These are phyloP conservation scores for Aricia agestis DNA, from an alignment of 1,140 invertebrate genomes.

Conservation along the genomic window DNA sequence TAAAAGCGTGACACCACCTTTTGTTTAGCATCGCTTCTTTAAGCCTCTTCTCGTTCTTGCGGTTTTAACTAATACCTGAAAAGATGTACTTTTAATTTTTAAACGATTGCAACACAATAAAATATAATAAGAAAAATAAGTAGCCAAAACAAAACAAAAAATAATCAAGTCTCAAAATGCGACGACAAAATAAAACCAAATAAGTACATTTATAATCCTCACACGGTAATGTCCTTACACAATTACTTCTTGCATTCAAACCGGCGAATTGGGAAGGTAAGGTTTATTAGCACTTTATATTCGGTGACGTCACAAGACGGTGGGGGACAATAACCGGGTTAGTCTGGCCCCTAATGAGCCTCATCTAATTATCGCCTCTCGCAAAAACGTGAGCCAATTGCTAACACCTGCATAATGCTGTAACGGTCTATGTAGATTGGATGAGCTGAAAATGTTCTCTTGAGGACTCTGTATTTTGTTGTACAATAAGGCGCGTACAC, in stretches of 20 bases:
- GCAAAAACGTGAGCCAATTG: constrained; percentile 40
- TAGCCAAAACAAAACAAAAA: too few species aligned
- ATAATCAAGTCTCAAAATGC: too few species aligned
- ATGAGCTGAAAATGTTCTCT: not conserved
- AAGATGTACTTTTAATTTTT: too few species aligned
- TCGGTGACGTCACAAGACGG: constrained; percentile 2
- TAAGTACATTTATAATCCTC: not conserved
- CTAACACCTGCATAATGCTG: constrained; percentile 45
- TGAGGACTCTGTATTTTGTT: not conserved
- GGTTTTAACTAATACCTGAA: too few species aligned
- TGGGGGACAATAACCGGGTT: constrained; percentile 11
- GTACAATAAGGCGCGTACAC: not conserved
- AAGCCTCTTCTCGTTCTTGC: too few species aligned
- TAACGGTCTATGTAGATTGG: constrained; percentile 12
- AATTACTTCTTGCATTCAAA: not conserved
- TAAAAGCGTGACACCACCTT: too few species aligned
- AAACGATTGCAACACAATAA: too few species aligned
- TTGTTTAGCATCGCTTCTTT: too few species aligned
- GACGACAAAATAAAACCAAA: not conserved
- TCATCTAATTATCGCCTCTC: constrained; percentile 43
- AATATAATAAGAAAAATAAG: too few species aligned
- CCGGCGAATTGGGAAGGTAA: constrained; percentile 2
- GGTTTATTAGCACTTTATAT: constrained; percentile 7
- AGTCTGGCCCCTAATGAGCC: constrained; percentile 34
- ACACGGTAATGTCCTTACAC: not conserved